A percentile compares a stretch with the other conserved stretches of the same genome.
Evolutionary conservation across 1,140 invertebrate genomes (phyloP).

Genomic region (Agraylea sexmaculata): DNA sequence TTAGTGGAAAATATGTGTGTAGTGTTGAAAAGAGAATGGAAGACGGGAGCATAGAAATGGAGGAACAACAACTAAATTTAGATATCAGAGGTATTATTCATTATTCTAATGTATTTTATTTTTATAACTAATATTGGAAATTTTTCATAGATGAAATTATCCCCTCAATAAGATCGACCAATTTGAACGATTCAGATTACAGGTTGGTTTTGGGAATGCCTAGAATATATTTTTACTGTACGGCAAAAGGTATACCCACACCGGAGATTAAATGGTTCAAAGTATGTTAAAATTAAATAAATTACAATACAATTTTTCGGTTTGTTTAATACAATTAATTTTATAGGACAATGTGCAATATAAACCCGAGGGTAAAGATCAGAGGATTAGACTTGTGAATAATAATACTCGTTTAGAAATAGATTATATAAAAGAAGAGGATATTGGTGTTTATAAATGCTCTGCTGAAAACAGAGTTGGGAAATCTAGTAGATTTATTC

Average conservation of each 20-base stretch:
- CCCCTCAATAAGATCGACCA: conserved; percentile 17
- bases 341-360: conserved; percentile 2
- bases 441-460: conserved; percentile 26
- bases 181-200: conserved; percentile 13
- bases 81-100: conserved; percentile 22
- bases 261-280: conserved; percentile 31
- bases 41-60: conserved; percentile 15
- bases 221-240: conserved; percentile 24
- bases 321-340: conserved; percentile 5
- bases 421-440: conserved; percentile 16
- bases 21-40: conserved; percentile 13
- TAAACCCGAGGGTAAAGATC: conserved; percentile 7
- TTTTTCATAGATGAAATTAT: conserved; percentile 7
- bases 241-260: conserved; percentile 26
- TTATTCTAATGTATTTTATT: conserved; percentile 8
- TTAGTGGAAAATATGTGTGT: conserved; percentile 24
- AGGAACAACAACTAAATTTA: conserved; percentile 20
- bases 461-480: conserved; percentile 30
- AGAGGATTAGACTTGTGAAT: conserved; percentile 10
- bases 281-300: conserved; percentile 21
- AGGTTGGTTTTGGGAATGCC: conserved; percentile 22
- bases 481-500: conserved; percentile 21
- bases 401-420: conserved; percentile 7
- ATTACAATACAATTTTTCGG: conserved; percentile 3
- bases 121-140: conserved; percentile 14